A percentile compares a stretch with the other conserved stretches of the same genome.
phyloP scores from a whole-genome alignment of 2,797 vertebrate species.

The Tarsius wallacei region DNA sequence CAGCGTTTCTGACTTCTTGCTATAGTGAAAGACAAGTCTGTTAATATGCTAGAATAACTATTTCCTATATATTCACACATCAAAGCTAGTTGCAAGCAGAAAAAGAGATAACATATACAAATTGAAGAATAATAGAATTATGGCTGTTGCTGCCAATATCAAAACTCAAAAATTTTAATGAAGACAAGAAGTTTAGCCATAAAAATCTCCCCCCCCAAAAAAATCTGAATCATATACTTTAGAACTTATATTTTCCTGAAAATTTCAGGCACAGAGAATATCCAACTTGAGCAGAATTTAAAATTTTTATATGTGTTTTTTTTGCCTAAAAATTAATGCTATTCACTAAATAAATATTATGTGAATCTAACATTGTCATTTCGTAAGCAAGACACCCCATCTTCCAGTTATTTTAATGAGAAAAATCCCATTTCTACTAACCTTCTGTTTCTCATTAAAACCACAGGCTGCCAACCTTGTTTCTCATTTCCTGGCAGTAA shows the following conservation, averaged over 20 bases:
- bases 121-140: background rate
- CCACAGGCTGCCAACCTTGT: background rate
- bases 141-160: background rate
- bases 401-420: background rate
- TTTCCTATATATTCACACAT: background rate
- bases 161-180: background rate
- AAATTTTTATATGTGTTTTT: background rate
- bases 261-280: background rate
- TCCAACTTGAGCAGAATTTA: background rate
- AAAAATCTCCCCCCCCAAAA: background rate
- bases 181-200: background rate
- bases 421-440: background rate
- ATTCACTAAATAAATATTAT: background rate
- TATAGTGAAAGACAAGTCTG: background rate
- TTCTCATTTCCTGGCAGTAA: background rate
- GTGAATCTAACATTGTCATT: background rate
- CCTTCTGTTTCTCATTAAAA: constrained; percentile 28
- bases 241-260: background rate
- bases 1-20: background rate
- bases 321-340: background rate
- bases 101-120: background rate
- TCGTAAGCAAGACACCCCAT: background rate
- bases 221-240: background rate
- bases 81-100: background rate
- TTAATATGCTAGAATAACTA: background rate